Evolutionary conservation across 2,888 invertebrate species (phyloP), one percentile per base, ranked within the genome.

Genomic region (Tenthredo notha): DNA sequence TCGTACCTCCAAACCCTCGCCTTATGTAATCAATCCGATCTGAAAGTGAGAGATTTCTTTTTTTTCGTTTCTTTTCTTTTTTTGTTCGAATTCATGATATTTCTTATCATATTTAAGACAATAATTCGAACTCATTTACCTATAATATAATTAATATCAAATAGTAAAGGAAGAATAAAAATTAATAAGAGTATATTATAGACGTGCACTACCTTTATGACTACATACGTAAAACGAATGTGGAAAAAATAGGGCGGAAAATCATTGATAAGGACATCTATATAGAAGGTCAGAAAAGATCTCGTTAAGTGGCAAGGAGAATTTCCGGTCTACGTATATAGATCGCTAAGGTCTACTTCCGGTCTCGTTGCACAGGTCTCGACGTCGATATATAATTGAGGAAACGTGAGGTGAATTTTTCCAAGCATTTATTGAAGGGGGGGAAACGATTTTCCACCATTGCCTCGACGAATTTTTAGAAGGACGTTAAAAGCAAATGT

Each of bases 401-500:
- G 80, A 87, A 87, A 89, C 91, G 89, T 89, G 89, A 88, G 75
- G 85, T 50, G 90, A 90, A 91, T 90, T 86, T 86, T 87, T 67
- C 83, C 85, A 67, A 80, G 80, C 80, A 65, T 78, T 50, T 80
- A 58, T 61, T n/a, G n/a, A n/a, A n/a, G n/a, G n/a, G 82, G 43
- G 54, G 54, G 85, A 87, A 88, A 85, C 88, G 87, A 89, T 89
- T 89, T 88, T 83, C 88, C 65, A n/a, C n/a, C 54, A 61, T 10
- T 61, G 40, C 40, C 58, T 61, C 70, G 86, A 86, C 85, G 85
- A 88, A 86, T 87, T 87, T 89, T 88, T 86, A 83, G 84, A 87
- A 70, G 84, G 85, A 86, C 88, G 88, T 89, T 90, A 87, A 86
- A 86, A 87, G 88, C 86, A 87, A 89, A 88, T 89, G 88, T 86